phyloP scores from a whole-genome alignment of 2,888 invertebrate species.

The Diaprepes abbreviatus region DNA sequence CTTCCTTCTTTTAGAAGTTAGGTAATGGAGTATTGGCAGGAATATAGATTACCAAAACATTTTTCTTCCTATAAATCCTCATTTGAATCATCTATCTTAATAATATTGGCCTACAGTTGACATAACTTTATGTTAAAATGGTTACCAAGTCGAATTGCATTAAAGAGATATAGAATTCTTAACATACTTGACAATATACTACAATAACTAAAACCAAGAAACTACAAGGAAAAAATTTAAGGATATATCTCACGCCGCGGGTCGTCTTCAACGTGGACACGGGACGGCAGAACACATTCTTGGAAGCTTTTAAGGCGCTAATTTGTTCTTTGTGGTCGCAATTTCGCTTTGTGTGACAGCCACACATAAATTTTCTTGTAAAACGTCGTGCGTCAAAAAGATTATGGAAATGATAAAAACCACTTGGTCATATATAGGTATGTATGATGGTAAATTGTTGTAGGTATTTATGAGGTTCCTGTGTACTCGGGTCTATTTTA shows the following conservation, averaged over 20 bases:
- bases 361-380: constrained; percentile 40
- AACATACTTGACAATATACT: not conserved
- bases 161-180: no score
- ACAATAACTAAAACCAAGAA: constrained; percentile 7
- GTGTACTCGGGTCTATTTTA: constrained; percentile 7
- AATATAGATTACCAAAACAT: no score
- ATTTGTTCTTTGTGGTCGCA: constrained; percentile 51
- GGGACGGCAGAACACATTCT: constrained; percentile 47
- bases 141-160: no score
- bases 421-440: constrained; percentile 39
- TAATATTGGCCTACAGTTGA: no score
- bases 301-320: constrained; percentile 51
- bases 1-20: no score
- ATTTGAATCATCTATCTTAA: no score
- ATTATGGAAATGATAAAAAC: constrained; percentile 47
- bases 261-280: constrained; percentile 50
- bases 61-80: no score
- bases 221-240: constrained; percentile 29
- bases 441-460: not conserved
- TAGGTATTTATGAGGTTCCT: not conserved
- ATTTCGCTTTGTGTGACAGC: constrained; percentile 49
- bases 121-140: no score
- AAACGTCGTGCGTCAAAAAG: constrained; percentile 45
- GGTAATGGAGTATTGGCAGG: no score
- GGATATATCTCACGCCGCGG: constrained; percentile 56